Evolutionary conservation across 2,113 vertebrate species (phyloP).

Genomic region (Nymphicus hollandicus): DNA sequence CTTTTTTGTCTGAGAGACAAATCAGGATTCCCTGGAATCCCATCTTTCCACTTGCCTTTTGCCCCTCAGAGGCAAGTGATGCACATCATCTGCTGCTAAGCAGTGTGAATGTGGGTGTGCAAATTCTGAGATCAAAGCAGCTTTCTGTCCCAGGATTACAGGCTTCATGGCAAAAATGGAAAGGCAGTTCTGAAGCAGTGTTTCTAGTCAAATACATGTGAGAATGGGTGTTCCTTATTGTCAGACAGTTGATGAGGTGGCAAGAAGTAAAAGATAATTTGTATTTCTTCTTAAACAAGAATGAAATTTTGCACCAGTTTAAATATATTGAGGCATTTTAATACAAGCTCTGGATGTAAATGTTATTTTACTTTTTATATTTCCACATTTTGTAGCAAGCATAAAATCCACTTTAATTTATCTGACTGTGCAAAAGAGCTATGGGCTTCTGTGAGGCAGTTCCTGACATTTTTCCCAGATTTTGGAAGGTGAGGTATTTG

Average conservation of each 20-base stretch:
- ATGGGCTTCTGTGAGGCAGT: not conserved
- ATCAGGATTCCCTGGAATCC: not conserved
- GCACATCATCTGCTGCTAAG: not conserved
- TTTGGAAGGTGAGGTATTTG: not conserved
- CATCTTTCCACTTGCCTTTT: not conserved
- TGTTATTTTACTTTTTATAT: not conserved
- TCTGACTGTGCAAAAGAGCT: not conserved
- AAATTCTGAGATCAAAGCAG: not conserved
- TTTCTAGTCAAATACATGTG: not conserved
- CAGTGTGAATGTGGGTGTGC: rapidly evolving
- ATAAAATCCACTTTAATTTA: not conserved
- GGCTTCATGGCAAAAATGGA: not conserved
- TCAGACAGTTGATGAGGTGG: not conserved
- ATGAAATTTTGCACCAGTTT: not conserved
- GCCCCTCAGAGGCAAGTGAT: not conserved
- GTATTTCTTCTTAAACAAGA: not conserved
- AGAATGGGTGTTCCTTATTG: not conserved
- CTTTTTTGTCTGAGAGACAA: not conserved
- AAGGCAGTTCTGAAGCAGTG: not conserved
- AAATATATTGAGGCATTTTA: not conserved
- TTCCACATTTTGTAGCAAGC: not conserved
- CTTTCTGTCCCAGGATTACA: not conserved
- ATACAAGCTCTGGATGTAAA: not conserved
- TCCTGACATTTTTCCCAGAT: not conserved
- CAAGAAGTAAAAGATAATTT: not conserved